Base-by-base conservation (phyloP, 2,113 vertebrate species). In the Uropsilus gracilis region DNA sequence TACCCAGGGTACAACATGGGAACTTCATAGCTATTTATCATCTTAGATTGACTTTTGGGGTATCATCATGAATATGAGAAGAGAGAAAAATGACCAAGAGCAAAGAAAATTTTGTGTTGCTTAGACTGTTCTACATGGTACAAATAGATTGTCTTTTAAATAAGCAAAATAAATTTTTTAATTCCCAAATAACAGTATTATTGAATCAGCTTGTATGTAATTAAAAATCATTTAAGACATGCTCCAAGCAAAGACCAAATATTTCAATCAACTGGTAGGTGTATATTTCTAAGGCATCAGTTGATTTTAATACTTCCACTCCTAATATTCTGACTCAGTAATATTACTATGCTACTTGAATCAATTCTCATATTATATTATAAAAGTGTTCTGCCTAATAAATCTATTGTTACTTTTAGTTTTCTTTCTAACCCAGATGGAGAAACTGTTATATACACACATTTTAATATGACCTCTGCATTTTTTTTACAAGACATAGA, bases 401-500 rank as follows among this genome's bases (percentile, higher is more conserved):
- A 85, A 72, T 87, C 37, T 85, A 64, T 63, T 88, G 63, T 64
- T 95, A 69, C 28, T 80, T 91, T 92, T 92, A 48, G 78, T 95
- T 94, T 83, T 12, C 18, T 89, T 69, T 92, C 34, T 72, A 61
- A 63, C 14, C 28, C 61, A 85, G 76, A 84, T 87, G 53, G n/a
- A 96, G 66, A 96, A 96, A 90, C 11, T 0, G 4, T 88, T 92
- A 63, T 46, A 88, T 76, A 83, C 42, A 80, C 59, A 87, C 72
- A 90, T 90, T 94, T 86, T 80, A 94, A 71, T 81, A 55, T 90
- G 81, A 55, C 53, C n/a, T 69, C 81, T 92, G 26, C 92, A 90
- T 91, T 39, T 55, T 55, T 90, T 96, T 96, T 95, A 92, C 16
- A 95, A 88, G 93, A 95, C 72, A 95, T 80, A 92, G 66, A 96